Evolutionary conservation across 2,888 invertebrate species (phyloP).

Genomic region (Xylocampa areola): DNA sequence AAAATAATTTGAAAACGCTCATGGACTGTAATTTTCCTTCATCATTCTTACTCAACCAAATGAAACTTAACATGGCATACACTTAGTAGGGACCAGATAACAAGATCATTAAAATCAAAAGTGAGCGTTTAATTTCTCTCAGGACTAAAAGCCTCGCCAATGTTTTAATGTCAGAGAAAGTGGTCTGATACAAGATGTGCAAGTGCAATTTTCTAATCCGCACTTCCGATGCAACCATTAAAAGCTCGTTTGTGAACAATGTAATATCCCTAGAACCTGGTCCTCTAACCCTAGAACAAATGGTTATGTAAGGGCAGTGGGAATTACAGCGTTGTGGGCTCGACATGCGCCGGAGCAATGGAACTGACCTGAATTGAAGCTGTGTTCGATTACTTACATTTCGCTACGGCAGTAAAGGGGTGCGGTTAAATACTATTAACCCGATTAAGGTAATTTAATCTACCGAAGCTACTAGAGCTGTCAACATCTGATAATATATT

Average conservation of each 20-base stretch:
- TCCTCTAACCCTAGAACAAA: too few relatives aligned
- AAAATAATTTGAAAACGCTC: too few relatives aligned
- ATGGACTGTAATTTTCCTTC: too few relatives aligned
- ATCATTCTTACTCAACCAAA: too few relatives aligned
- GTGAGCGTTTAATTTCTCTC: conserved; percentile 37
- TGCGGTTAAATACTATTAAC: conserved; percentile 20
- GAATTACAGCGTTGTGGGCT: conserved; percentile 30
- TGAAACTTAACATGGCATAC: too few relatives aligned
- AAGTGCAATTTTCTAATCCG: conserved; percentile 77
- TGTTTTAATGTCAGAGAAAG: conserved; percentile 82
- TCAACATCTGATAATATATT: conserved; percentile 8
- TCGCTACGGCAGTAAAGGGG: conserved; percentile 30
- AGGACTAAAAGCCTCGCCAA: conserved; percentile 41
- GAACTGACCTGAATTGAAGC: conserved; percentile 42
- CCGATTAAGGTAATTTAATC: conserved; percentile 6
- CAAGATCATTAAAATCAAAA: conserved; percentile 32
- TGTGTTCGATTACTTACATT: conserved; percentile 43
- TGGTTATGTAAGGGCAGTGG: conserved; percentile 39
- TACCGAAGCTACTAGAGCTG: background rate
- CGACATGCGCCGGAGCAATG: conserved; percentile 26
- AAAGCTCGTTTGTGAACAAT: conserved; percentile 49
- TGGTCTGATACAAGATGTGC: conserved; percentile 71
- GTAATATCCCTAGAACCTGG: conserved; percentile 50
- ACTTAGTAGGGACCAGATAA: background rate
- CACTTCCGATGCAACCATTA: conserved; percentile 70